Evolutionary conservation across 2,113 vertebrate species (phyloP).

Genomic region (Phalacrocorax carbo): DNA sequence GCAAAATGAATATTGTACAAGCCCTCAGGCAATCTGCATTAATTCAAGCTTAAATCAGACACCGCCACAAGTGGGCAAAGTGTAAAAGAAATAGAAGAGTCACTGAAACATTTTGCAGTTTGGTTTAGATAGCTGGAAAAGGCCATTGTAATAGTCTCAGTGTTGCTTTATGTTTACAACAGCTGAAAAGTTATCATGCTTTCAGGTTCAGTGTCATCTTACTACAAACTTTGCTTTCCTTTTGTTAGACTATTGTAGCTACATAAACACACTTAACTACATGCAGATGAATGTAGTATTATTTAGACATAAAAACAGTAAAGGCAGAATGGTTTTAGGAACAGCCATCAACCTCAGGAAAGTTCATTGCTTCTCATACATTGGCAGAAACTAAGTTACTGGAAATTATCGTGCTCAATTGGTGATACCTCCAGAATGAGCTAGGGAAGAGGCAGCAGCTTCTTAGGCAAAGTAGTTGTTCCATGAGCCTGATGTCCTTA

Average conservation of each 20-base stretch:
- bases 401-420: background rate
- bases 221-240: background rate
- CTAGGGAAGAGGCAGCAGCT: background rate
- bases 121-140: conserved; percentile 33
- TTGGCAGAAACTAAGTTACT: background rate
- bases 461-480: background rate
- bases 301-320: background rate
- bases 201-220: background rate
- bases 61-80: conserved; percentile 26
- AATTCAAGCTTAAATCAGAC: conserved; percentile 42
- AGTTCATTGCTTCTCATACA: background rate
- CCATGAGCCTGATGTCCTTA: background rate
- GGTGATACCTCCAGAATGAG: background rate
- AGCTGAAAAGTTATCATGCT: background rate
- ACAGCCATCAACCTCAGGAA: background rate
- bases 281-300: background rate
- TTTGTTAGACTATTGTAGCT: background rate
- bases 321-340: background rate
- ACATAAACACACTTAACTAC: background rate
- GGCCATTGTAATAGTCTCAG: background rate
- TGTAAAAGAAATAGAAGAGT: conserved; percentile 43
- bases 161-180: conserved; percentile 30
- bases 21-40: conserved; percentile 33
- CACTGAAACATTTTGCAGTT: conserved; percentile 29
- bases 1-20: conserved; percentile 24